A percentile compares a stretch with the other conserved stretches of the same genome.
phyloP scores from a whole-genome alignment of 2,113 vertebrate species.

The Motacilla tschutschensis region DNA sequence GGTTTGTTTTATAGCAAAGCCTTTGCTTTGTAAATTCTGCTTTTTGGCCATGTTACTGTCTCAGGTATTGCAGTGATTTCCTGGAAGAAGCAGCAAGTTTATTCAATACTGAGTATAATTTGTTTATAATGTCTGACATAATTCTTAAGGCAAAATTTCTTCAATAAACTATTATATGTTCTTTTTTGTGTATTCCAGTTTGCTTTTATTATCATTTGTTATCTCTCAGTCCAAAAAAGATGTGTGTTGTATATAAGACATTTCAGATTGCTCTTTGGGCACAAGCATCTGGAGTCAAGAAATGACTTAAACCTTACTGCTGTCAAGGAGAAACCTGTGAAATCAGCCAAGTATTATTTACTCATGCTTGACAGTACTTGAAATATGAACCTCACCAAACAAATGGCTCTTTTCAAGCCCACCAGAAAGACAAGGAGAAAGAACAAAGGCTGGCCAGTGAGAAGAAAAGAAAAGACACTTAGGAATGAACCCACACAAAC shows the following conservation, averaged over 20 bases:
- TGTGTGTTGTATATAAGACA: background rate
- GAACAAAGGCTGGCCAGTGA: background rate
- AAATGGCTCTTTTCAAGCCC: background rate
- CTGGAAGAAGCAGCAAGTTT: background rate
- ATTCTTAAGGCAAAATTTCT: background rate
- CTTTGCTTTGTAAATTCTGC: background rate
- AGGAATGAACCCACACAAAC: background rate
- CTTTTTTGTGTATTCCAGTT: background rate
- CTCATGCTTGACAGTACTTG: background rate
- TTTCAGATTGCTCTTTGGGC: background rate
- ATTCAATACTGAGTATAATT: background rate
- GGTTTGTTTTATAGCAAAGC: background rate
- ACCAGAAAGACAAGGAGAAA: background rate
- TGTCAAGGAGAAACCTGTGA: background rate
- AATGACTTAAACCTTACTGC: background rate
- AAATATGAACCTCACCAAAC: background rate
- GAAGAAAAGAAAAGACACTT: background rate
- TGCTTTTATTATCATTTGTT: background rate
- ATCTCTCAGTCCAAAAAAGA: accelerated
- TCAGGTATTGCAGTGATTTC: background rate
- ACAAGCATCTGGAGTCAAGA: background rate
- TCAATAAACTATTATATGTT: background rate
- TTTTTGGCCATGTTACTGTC: background rate
- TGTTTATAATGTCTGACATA: background rate
- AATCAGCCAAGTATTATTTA: background rate